Base-by-base conservation (phyloP, 2,888 invertebrate genomes). In the Trypoxylon attenuatum region DNA sequence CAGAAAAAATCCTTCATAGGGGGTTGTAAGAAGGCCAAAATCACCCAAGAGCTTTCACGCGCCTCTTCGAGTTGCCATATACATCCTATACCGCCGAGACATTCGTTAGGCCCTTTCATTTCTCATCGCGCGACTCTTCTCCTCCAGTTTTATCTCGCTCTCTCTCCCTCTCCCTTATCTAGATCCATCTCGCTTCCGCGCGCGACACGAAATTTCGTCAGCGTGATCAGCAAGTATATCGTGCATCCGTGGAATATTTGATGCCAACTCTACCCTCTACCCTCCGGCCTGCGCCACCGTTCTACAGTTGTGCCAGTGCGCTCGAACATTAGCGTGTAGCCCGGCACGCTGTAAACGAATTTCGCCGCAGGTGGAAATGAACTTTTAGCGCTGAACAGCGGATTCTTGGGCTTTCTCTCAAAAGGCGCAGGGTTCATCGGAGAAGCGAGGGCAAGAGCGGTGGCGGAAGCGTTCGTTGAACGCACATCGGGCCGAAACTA, bases 81-180 rank as follows among this genome's bases (percentile, higher is more conserved):
- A 52, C 43, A 8, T 5, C 60, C n/a, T n/a, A 33, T 50, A 15
- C 51, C 56, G 13, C 10, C 43, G 33, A 50, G 15, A n/a, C 56
- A 41, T 56, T 63, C 61, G 45, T 69, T 63, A 65, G 63, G 43
- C 33, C 54, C 58, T 52, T 60, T 61, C 58, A 45, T 47, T 46
- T 55, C 46, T 56, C 63, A 45, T 66, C 46, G 18, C 25, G 1
- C n/a, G 2, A 41, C 15, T 23, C 10, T 43, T 15, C 10, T 21
- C 10, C 43, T 10, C 22, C 22, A 22, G n/a, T n/a, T n/a, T n/a
- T n/a, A n/a, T n/a, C n/a, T n/a, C n/a, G n/a, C n/a, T n/a, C n/a
- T n/a, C n/a, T n/a, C n/a, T n/a, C n/a, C n/a, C n/a, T n/a, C n/a
- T n/a, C n/a, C n/a, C n/a, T n/a, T n/a, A n/a, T n/a, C n/a, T n/a